Base-by-base conservation (phyloP, 2,797 vertebrate genomes). In the Melanogrammus aeglefinus region DNA sequence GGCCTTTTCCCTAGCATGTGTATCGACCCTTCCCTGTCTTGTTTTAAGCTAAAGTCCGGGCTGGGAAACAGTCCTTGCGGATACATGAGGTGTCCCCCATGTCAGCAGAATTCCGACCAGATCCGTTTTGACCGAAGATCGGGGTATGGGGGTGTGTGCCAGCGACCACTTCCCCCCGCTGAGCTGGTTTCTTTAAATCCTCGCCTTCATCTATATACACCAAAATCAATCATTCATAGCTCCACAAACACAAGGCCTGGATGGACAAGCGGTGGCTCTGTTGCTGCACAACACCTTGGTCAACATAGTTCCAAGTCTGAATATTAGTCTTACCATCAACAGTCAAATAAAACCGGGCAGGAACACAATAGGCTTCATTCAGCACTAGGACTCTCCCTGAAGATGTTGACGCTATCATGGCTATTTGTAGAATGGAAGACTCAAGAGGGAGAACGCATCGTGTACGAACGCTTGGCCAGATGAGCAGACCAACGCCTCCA, bases 371-470 rank as follows among this genome's bases (percentile, higher is more conserved):
- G 75, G 81, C 78, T 77, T 83, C 83, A 70, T 82, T 88, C 81
- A 89, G 85, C 77, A 85, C 82, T 80, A 88, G 86, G 73, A 75
- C 90, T 83, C 41, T 79, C 88, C 89, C 90, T 83, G 83, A 84
- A 91, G 90, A 92, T 82, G 85, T 91, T 90, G 85, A 83, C 75
- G 88, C 87, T 78, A 81, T 16, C 51, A 80, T 84, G 86, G 88
- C 92, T 92, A 92, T 93, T 91, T 91, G 78, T 89, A 89, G 88
- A 87, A 84, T 86, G 85, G 75, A 83, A 80, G 47, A 82, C 81
- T 21, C 77, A n/a, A 44, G 82, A 81, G 74, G 73, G 86, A 44
- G 21, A 57, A 35, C 74, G 36, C 88, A 83, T 90, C 87, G 73
- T 81, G 73, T 72, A 76, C 75, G 6, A 39, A 36, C 79, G 84